Conservation (phyloP, 2,113 vertebrate genomes). For the Melospiza melodia region DNA sequence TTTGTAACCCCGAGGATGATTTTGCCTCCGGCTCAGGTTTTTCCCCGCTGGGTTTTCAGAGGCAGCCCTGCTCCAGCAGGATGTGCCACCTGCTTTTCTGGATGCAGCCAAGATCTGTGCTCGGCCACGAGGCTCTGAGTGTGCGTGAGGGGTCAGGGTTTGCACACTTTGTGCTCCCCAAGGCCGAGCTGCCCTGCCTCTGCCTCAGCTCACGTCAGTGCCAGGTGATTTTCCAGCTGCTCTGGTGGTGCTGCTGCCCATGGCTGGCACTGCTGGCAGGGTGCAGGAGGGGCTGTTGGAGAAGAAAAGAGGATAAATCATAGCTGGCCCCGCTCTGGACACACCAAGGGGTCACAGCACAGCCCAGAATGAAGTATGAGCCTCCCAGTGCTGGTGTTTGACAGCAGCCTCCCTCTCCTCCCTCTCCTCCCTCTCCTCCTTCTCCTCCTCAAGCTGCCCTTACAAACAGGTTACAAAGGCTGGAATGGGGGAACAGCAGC, state of each 20-base stretch:
- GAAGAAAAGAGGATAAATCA: no score
- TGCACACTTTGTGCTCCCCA: background rate
- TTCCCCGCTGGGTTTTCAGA: background rate
- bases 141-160: background rate
- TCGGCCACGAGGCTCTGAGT: background rate
- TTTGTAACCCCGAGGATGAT: background rate
- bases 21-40: background rate
- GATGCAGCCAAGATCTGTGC: rapidly evolving
- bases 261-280: background rate
- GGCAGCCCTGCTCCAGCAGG: background rate
- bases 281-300: background rate
- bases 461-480: no score
- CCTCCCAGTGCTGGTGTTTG: background rate
- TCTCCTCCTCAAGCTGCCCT: no score
- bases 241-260: no score
- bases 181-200: background rate
- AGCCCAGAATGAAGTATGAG: background rate
- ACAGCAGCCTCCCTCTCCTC: background rate
- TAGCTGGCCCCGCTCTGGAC: background rate
- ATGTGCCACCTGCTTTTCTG: background rate
- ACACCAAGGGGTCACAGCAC: background rate
- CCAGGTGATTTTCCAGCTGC: background rate
- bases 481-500: background rate
- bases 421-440: no score
- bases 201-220: rapidly evolving